These are phyloP conservation scores for Rhinatrema bivittatum DNA, from an alignment of 2,797 vertebrate genomes.

Conservation along the genomic window DNA sequence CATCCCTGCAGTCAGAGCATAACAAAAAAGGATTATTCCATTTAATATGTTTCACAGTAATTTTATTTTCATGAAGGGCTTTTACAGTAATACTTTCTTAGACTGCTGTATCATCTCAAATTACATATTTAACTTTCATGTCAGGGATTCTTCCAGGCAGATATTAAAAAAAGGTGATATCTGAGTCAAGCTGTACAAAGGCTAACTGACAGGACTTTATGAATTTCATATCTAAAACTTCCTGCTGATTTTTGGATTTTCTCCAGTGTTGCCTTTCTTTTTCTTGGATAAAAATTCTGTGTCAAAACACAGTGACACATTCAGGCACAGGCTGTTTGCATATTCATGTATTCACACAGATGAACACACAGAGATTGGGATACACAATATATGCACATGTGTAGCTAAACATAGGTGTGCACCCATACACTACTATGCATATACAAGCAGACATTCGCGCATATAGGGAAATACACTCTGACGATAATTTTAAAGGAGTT, in stretches of 20 bases:
- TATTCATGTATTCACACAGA: too few species aligned
- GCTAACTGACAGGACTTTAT: constrained; percentile 1
- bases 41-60: not conserved
- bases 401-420: too few species aligned
- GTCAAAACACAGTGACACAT: too few species aligned
- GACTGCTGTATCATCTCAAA: constrained; percentile 4
- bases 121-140: not conserved
- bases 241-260: accelerated
- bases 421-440: too few species aligned
- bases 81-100: not conserved
- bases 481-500: too few species aligned
- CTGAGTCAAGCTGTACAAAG: not conserved
- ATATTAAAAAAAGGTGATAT: constrained; percentile 13
- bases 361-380: too few species aligned
- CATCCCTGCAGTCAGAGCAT: too few species aligned
- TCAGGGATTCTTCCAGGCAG: not conserved
- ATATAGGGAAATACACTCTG: too few species aligned
- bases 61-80: not conserved
- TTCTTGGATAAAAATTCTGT: too few species aligned
- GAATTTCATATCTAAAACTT: not conserved
- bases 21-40: constrained; percentile 2
- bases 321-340: too few species aligned
- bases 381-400: too few species aligned
- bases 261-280: not conserved
- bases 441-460: too few species aligned